Base-by-base conservation (phyloP, 2,113 vertebrate genomes). In the Tragelaphus imberbis region DNA sequence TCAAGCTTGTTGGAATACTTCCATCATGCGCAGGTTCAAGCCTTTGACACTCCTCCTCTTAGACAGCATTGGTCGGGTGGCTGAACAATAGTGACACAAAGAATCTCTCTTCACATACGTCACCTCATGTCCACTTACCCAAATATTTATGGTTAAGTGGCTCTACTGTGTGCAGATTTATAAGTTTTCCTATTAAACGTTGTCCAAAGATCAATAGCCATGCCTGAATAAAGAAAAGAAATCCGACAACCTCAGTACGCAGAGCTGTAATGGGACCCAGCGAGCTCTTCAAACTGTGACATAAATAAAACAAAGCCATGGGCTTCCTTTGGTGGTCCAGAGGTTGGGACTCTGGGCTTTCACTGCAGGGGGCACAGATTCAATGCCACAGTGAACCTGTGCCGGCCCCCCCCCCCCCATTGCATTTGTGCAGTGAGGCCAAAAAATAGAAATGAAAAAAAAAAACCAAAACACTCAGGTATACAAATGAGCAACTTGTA, bases 1-100 rank as follows among this genome's bases (percentile, higher is more conserved):
- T 68, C 75, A 96, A 75, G 65, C 44, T 77, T 61, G 53, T 94
- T 84, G 94, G 91, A 97, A 68, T 91, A 80, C 55, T 68, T 96
- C 49, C 2, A 17, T n/a, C 36, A 17, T 6, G 13, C 5, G 1
- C 30, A 51, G 40, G 49, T 91, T 96, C 88, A 77, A 58, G 55
- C 14, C 49, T 53, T 44, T 47, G 44, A 30, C 23, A 19, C 1
- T 17, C 33, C 56, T 94, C 44, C 28, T 91, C n/a, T n/a, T 30
- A 77, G 68, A 49, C 53, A 79, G 59, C 5, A 1, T 12, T 1
- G 1, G 33, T 63, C 30, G 7, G 23, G 36, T 40, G 79, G 15
- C 21, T 11, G 23, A 51, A 68, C 51, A 55, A 13, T 0, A 2
- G 44, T 0, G 10, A 75, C 90, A 33, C 30, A 10, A 27, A 23